phyloP scores from a whole-genome alignment of 2,797 vertebrate genomes.

The Sphaeramia orbicularis region DNA sequence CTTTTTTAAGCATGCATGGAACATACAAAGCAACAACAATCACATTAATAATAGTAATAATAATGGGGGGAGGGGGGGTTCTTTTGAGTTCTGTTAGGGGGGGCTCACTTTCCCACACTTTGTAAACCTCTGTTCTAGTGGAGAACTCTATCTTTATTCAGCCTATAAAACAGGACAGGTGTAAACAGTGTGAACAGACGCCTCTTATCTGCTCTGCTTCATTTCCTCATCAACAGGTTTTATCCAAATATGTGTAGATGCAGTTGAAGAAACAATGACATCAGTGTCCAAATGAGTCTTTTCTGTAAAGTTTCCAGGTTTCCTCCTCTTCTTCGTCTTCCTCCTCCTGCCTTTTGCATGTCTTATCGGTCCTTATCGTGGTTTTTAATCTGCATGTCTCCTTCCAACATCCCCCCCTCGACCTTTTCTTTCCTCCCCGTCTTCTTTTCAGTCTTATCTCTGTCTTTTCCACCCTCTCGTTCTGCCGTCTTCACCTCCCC shows the following conservation, averaged over 20 bases:
- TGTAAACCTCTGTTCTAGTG: too few species aligned
- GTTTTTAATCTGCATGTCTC: slow-evolving; percentile 1
- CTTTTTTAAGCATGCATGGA: too few species aligned
- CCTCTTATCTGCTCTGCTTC: too few species aligned
- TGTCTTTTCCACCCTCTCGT: slow-evolving; percentile 2
- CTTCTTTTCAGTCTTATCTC: slow-evolving; percentile 33
- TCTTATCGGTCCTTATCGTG: background rate
- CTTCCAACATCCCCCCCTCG: background rate
- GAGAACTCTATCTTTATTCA: too few species aligned
- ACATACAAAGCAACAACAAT: too few species aligned
- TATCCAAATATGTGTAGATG: background rate
- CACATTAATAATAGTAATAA: too few species aligned
- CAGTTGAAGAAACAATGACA: background rate
- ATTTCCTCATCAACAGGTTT: background rate
- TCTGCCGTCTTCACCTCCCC: slow-evolving; percentile 30
- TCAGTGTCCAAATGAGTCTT: background rate
- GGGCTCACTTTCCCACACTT: too few species aligned
- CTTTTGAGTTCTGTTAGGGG: too few species aligned
- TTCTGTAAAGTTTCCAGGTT: background rate
- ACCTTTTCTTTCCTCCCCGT: background rate
- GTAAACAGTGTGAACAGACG: too few species aligned
- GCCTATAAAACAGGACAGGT: too few species aligned
- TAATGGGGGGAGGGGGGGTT: too few species aligned
- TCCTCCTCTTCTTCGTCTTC: background rate
- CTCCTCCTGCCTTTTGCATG: background rate